phyloP scores from a whole-genome alignment of 2,888 invertebrate species.

The Apamea epomidion region DNA sequence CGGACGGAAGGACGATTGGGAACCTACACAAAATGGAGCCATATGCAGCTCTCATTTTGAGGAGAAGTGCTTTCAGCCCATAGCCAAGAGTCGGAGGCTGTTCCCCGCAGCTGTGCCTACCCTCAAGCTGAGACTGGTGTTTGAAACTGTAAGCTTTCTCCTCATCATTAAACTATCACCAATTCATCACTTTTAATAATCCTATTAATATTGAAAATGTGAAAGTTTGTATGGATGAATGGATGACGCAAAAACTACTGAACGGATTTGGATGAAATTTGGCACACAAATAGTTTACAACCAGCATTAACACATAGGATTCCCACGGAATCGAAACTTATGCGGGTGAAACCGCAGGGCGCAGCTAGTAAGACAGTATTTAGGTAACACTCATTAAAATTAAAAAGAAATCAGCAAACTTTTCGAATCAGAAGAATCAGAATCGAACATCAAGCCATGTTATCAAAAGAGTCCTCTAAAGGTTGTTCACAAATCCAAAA shows the following conservation, averaged over 20 bases:
- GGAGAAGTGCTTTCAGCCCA: slow-evolving; percentile 37
- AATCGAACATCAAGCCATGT: background rate
- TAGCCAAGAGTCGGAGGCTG: slow-evolving; percentile 31
- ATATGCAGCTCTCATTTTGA: slow-evolving; percentile 53
- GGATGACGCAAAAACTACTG: too few species aligned
- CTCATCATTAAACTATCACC: background rate
- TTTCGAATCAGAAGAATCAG: background rate
- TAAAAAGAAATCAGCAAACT: background rate
- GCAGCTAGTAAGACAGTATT: background rate
- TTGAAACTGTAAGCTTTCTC: slow-evolving; percentile 33
- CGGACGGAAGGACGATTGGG: slow-evolving; percentile 39
- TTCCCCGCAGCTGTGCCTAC: slow-evolving; percentile 40
- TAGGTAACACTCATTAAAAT: background rate
- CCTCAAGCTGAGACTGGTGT: slow-evolving; percentile 48
- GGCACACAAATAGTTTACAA: too few species aligned
- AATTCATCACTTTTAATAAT: background rate
- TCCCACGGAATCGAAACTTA: too few species aligned
- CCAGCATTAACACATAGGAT: too few species aligned
- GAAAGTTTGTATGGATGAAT: too few species aligned
- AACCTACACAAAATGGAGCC: slow-evolving; percentile 25
- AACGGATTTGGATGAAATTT: too few species aligned
- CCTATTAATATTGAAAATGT: too few species aligned
- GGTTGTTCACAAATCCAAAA: background rate
- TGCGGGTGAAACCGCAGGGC: too few species aligned
- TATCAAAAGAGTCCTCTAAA: background rate